phyloP scores from a whole-genome alignment of 2,888 invertebrate genomes.

The Drosophila anceps region DNA sequence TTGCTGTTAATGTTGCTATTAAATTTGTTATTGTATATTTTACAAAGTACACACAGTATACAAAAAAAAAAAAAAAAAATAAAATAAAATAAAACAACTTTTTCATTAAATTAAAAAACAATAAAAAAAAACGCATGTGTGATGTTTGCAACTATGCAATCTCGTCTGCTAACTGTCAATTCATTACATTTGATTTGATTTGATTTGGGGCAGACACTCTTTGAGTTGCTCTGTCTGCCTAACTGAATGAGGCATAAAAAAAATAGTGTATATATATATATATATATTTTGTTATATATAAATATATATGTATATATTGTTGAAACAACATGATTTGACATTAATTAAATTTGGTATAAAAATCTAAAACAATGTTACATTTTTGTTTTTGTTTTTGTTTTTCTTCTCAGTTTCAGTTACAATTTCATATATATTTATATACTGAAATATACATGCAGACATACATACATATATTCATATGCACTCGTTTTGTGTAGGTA shows the following conservation, averaged over 20 bases:
- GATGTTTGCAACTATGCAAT: constrained; percentile 15
- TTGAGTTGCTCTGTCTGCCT: constrained; percentile 33
- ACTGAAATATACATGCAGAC: constrained; percentile 26
- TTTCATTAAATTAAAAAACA: constrained; percentile 31
- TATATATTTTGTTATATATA: constrained; percentile 13
- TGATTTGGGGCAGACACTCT: constrained; percentile 29
- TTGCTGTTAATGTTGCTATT: constrained; percentile 72
- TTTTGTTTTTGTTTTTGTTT: constrained; percentile 18
- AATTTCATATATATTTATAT: constrained; percentile 15
- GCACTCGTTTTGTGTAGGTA: constrained; percentile 41
- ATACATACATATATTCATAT: constrained; percentile 33
- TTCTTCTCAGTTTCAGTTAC: constrained; percentile 39
- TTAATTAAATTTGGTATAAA: constrained; percentile 78
- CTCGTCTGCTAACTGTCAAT: constrained; percentile 14
- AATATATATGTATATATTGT: constrained; percentile 42
- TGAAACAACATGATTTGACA: constrained; percentile 64
- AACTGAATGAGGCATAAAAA: constrained; percentile 51
- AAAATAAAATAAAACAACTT: too few species aligned
- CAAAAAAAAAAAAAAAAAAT: constrained; percentile 48
- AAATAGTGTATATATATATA: constrained; percentile 27
- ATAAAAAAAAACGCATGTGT: constrained; percentile 23
- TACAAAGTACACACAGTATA: constrained; percentile 78
- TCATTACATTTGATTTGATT: background rate
- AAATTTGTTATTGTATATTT: constrained; percentile 74
- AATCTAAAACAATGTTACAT: constrained; percentile 78